These are phyloP conservation scores for Drosophila quinaria DNA, from an alignment of 2,888 invertebrate species.

Conservation along the genomic window DNA sequence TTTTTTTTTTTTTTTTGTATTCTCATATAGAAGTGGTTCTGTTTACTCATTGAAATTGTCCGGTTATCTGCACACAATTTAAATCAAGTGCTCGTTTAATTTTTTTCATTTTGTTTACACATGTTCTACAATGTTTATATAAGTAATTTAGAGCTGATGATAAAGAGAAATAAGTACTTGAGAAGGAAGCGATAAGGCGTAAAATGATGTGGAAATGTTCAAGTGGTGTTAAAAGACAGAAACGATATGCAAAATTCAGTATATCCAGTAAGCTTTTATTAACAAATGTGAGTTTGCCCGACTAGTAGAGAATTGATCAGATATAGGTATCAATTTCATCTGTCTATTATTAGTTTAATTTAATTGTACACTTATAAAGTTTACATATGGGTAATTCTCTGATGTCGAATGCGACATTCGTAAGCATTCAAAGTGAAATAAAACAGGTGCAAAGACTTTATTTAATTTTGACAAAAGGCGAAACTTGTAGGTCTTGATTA, in stretches of 20 bases:
- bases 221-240: constrained; percentile 38
- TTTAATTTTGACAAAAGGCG: no score
- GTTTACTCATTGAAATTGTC: constrained; percentile 37
- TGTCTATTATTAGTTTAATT: neutral
- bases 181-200: constrained; percentile 42
- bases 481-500: no score
- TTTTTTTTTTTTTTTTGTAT: neutral
- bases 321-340: neutral
- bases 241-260: constrained; percentile 41
- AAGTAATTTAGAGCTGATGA: constrained; percentile 62
- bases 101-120: constrained; percentile 41
- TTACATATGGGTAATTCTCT: no score
- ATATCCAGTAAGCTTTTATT: neutral
- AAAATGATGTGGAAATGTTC: constrained; percentile 48
- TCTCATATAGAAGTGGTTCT: constrained; percentile 1
- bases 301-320: neutral
- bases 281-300: neutral
- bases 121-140: constrained; percentile 41
- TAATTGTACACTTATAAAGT: no score
- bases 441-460: no score
- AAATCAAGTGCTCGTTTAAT: constrained; percentile 38
- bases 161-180: constrained; percentile 43
- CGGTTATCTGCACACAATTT: constrained; percentile 48
- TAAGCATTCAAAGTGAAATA: no score
- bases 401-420: no score